Base-by-base conservation (phyloP, 2,888 invertebrate species). In the Loripinus fragilis region DNA sequence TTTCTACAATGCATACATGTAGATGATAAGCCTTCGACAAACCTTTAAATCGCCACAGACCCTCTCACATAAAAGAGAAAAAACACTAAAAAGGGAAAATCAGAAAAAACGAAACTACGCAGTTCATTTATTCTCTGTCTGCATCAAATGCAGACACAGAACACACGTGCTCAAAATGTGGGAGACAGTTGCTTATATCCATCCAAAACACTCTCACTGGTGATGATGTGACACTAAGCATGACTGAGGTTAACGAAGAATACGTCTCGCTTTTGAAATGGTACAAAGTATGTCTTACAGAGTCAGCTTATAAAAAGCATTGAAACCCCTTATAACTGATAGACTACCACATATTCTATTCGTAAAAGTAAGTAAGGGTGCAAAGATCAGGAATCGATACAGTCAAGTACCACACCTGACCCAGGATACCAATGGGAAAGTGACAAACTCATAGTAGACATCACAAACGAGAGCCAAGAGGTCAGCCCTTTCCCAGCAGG, bases 231-330 rank as follows among this genome's bases (percentile, higher is more conserved):
- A 71, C 55, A 50, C n/a, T 71, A 28, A 55, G 30, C 38, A 55
- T 71, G 55, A 20, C 71, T 71, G 55, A 55, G 17, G 28, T 71
- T 23, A 71, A 71, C 35, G 71, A 71, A 25, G 71, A 50, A 7
- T 71, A 71, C 23, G 3, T 71, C 23, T 42, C 45, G 23, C 2
- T 68, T n/a, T 48, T 68, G 45, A 68, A 68, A 17, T 17, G 71
- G 30, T 55, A 71, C 23, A 60, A 55, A 2, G 41, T 71, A 3
- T 12, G 20, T 1, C 15, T 52, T 55, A 71, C 33, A n/a, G 71
- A 55, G 28, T 15, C 33, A 23, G 35, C 12, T 8, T 38, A 38
- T 12, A 38, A 38, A 25, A 70, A 70, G 20, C 45, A 70, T 28
- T 50, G 35, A 70, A 50, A 70, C 5, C 7, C 25, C 67, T 67